Conservation (phyloP, 2,888 invertebrate genomes). For the Tryphoninae sp. region DNA sequence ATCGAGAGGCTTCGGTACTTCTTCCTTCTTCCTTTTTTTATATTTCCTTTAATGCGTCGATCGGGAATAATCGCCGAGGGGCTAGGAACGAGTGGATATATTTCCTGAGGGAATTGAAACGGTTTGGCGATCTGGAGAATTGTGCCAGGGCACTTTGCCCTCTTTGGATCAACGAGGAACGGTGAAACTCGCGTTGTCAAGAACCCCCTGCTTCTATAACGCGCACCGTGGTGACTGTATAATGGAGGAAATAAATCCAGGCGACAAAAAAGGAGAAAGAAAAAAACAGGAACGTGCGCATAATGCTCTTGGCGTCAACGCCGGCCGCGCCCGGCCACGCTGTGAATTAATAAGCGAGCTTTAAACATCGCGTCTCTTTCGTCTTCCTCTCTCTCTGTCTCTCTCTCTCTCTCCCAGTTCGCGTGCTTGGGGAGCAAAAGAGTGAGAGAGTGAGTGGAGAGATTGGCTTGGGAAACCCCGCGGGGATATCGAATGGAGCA, state of each 20-base stretch:
- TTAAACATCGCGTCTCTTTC: conserved; percentile 64
- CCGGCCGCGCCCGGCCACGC: conserved; percentile 65
- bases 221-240: conserved; percentile 4
- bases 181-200: conserved; percentile 27
- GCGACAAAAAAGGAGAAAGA: conserved; percentile 16
- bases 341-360: conserved; percentile 80
- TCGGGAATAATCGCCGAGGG: conserved; percentile 53
- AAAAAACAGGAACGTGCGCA: conserved; percentile 41
- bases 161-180: conserved; percentile 7
- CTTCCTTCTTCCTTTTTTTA: conserved; percentile 19
- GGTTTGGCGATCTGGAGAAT: conserved; percentile 39
- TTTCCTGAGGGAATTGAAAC: conserved; percentile 47
- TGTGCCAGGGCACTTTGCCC: conserved; percentile 47
- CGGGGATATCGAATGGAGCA: conserved; percentile 75
- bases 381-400: conserved; percentile 12
- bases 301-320: conserved; percentile 57
- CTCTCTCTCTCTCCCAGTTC: conserved; percentile 31
- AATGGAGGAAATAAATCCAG: conserved; percentile 58
- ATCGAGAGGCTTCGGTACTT: conserved; percentile 21
- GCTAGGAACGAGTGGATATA: conserved; percentile 27
- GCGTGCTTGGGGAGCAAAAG: conserved; percentile 38
- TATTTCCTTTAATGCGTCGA: conserved; percentile 45
- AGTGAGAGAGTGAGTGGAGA: conserved; percentile 56
- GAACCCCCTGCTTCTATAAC: conserved; percentile 9
- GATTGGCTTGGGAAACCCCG: conserved; percentile 63